A percentile compares a stretch with the other conserved stretches of the same genome.
Conservation (phyloP, 2,888 invertebrate species). For the Yponomeuta malinellus region DNA sequence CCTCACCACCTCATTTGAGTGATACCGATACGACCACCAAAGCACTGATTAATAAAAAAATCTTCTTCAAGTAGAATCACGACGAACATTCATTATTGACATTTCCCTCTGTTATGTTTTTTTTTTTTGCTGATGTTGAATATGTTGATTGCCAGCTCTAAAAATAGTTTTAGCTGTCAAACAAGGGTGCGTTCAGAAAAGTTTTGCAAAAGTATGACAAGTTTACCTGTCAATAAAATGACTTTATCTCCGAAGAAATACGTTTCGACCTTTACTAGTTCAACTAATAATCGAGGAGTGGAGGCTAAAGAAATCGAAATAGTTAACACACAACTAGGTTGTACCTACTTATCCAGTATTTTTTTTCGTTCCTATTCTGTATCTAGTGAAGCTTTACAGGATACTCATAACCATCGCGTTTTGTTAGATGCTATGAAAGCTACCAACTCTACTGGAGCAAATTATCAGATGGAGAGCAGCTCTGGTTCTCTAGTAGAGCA, state of each 20-base stretch:
- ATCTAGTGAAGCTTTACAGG: background rate
- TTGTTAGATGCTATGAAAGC: conserved; percentile 4
- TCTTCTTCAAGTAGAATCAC: conserved; percentile 5
- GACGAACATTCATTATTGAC: conserved; percentile 9
- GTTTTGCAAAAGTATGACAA: background rate
- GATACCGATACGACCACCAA: background rate
- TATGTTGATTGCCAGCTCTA: background rate
- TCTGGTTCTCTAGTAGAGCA: conserved; percentile 7
- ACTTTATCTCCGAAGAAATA: conserved; percentile 29
- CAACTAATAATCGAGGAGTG: conserved; percentile 35
- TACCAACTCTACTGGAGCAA: conserved; percentile 10
- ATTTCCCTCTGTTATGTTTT: background rate
- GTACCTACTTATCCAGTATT: background rate
- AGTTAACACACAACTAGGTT: conserved; percentile 22
- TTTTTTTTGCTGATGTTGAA: background rate
- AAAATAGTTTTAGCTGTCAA: background rate
- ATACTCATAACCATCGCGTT: background rate
- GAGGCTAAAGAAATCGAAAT: conserved; percentile 37
- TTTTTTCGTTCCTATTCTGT: too few relatives aligned
- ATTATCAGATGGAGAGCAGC: conserved; percentile 22
- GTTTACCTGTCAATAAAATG: background rate
- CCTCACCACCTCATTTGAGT: background rate
- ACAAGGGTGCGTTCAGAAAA: background rate
- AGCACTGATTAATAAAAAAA: background rate
- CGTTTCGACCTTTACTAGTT: conserved; percentile 26